Percentiles rank a stretch among this genome's conserved stretches.
phyloP scores from a whole-genome alignment of 2,113 vertebrate species.

The Mobula hypostoma region DNA sequence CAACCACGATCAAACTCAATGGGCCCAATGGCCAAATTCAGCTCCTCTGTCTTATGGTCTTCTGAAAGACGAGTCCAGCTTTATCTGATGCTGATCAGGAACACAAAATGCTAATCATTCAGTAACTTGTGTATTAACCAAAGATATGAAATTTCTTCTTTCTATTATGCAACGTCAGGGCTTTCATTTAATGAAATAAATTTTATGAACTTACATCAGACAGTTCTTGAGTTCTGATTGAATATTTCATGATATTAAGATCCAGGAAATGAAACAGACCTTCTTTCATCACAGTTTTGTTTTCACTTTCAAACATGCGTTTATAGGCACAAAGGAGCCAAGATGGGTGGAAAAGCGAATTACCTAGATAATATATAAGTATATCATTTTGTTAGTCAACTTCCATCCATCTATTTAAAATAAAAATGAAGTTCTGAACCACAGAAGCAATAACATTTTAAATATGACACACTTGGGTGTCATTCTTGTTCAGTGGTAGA shows the following conservation, averaged over 20 bases:
- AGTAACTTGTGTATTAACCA: neutral
- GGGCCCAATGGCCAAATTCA: no score
- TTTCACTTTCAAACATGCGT: conserved; percentile 93
- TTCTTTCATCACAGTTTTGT: conserved; percentile 78
- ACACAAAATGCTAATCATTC: neutral
- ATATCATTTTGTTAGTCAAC: neutral
- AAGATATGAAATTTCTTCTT: neutral
- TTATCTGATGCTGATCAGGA: neutral
- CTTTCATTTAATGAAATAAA: neutral
- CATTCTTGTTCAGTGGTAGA: neutral
- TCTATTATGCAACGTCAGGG: neutral
- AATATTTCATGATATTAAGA: conserved; percentile 59
- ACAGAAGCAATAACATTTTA: neutral
- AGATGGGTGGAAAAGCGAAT: conserved; percentile 71
- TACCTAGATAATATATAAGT: conserved; percentile 47
- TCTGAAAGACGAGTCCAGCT: neutral
- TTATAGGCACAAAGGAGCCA: conserved; percentile 87
- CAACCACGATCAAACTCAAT: no score
- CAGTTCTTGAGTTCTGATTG: conserved; percentile 62
- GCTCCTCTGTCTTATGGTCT: no score
- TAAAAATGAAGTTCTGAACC: neutral
- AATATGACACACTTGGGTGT: neutral
- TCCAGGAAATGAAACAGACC: conserved; percentile 78
- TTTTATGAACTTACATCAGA: conserved; percentile 62
- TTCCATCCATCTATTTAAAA: neutral